A percentile compares a stretch with the other conserved stretches of the same genome.
Evolutionary conservation across 2,113 vertebrate genomes (phyloP).

Genomic region (Mola mola): DNA sequence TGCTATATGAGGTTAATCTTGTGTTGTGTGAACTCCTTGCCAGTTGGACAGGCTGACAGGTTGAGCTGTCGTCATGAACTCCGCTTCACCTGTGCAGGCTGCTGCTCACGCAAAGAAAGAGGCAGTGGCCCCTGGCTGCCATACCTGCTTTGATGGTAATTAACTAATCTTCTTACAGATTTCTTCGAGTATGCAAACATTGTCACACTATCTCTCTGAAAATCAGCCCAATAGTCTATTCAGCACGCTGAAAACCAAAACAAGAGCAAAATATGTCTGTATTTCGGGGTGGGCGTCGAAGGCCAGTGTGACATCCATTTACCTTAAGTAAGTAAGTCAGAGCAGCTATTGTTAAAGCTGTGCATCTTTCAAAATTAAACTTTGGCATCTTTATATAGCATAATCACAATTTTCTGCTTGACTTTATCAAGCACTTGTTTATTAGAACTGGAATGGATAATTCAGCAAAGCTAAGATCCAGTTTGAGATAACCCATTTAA

Average conservation of each 20-base stretch:
- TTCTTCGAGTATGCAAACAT: conserved; percentile 75
- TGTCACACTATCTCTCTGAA: conserved; percentile 72
- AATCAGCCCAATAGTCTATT: conserved; percentile 74
- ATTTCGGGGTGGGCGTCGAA: conserved; percentile 24
- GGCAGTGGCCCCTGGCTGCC: conserved; percentile 14
- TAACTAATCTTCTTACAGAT: conserved; percentile 60
- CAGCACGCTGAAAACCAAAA: conserved; percentile 65
- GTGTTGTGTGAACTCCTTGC: conserved; percentile 36
- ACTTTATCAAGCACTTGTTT: conserved; percentile 26
- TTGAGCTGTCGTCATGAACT: conserved; percentile 71
- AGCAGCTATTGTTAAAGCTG: conserved; percentile 11
- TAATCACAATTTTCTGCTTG: conserved; percentile 60
- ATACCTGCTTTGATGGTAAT: conserved; percentile 71
- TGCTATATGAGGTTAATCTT: conserved; percentile 7
- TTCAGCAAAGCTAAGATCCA: no score
- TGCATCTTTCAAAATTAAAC: conserved; percentile 1
- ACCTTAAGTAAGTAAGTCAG: conserved; percentile 14
- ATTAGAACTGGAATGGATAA: no score
- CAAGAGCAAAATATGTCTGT: conserved; percentile 31
- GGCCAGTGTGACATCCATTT: conserved; percentile 18
- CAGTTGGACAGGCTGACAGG: conserved; percentile 19
- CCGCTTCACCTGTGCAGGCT: conserved; percentile 57
- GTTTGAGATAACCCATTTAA: no score
- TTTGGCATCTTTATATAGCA: neutral
- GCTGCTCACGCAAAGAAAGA: conserved; percentile 46